phyloP scores from a whole-genome alignment of 1,140 invertebrate species.

The Phortica variegata region DNA sequence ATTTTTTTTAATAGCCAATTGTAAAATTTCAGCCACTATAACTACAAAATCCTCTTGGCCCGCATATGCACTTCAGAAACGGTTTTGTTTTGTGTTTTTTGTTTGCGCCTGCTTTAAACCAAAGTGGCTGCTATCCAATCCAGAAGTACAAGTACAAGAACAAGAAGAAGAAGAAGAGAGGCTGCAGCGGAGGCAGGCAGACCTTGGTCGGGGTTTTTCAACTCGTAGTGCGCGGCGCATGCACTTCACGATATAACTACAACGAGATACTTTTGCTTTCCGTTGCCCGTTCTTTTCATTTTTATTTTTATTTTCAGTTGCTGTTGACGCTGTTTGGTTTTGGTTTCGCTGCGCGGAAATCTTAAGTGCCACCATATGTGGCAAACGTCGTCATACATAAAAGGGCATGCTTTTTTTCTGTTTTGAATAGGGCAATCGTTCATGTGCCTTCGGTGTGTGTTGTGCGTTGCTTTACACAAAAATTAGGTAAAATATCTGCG shows the following conservation, averaged over 20 bases:
- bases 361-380: conserved; percentile 13
- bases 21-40: too few relatives aligned
- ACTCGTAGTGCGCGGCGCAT: conserved; percentile 24
- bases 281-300: not conserved
- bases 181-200: conserved; percentile 15
- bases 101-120: too few relatives aligned
- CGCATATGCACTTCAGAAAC: too few relatives aligned
- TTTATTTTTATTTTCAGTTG: not conserved
- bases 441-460: not conserved
- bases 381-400: too few relatives aligned
- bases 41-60: too few relatives aligned
- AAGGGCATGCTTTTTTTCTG: not conserved
- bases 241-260: not conserved
- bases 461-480: not conserved
- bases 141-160: too few relatives aligned
- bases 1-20: too few relatives aligned
- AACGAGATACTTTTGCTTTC: too few relatives aligned
- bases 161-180: conserved; percentile 17
- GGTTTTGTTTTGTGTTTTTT: too few relatives aligned
- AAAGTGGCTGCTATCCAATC: too few relatives aligned
- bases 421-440: not conserved
- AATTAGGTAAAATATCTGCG: conserved; percentile 1
- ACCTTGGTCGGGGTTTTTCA: conserved; percentile 50
- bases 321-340: not conserved
- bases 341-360: conserved; percentile 21